Base-by-base conservation (phyloP, 2,888 invertebrate species). In the Cantharis rustica region DNA sequence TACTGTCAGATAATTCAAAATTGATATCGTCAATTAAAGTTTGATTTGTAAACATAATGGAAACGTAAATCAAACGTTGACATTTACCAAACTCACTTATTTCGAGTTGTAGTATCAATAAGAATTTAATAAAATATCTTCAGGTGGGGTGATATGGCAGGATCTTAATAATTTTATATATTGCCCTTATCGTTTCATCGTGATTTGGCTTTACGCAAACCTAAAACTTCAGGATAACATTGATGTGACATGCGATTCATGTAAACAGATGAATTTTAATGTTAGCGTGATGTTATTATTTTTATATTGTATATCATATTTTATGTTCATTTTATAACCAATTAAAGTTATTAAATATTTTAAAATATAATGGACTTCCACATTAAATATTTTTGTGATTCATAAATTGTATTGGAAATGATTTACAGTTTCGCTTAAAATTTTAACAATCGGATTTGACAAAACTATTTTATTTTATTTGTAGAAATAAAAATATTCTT, bases 61-160 rank as follows among this genome's bases (percentile, higher is more conserved):
- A 69, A 74, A 64, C 72, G 75, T 77, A 77, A 77, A 77, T 77
- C 75, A 75, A 72, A 61, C 20, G 61, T 79, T 80, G 80, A 80
- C 80, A 80, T 80, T 80, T 80, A 78, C 73, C 72, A 72, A 74
- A 61, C 73, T 76, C 64, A 63, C 68, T 62, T 23, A 68, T 72
- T 80, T 79, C 78, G 80, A 78, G 78, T 63, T 75, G 73, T 72
- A 16, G 73, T 76, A 72, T 73, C 76, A 78, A 78, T 78, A 74
- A 72, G 73, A 80, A 78, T 72, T 78, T 75, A 80, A 80, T 80
- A 79, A 78, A 80, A 79, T 78, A 80, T 79, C 78, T 74, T 69
- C 68, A 72, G 75, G 78, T 75, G 69, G 75, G 74, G 78, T 68
- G 74, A 75, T 76, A 78, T 80, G 79, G 77, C 80, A 80, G 76